These are phyloP conservation scores for Ianthella basta DNA, from an alignment of 37 sponge, comb jelly and placozoan species.

Conservation along the genomic window DNA sequence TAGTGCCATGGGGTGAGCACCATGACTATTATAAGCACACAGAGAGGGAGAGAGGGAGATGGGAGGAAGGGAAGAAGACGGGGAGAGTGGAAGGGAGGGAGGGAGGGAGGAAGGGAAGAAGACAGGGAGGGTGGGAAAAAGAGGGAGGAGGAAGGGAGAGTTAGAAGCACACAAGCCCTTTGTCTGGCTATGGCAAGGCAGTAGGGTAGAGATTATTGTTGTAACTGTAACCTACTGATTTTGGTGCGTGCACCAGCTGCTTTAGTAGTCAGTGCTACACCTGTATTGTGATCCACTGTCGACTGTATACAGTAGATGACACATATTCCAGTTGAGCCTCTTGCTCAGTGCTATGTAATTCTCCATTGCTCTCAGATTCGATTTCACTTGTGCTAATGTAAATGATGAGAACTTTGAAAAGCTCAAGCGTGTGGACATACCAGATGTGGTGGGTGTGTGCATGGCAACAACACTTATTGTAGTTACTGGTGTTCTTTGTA, in stretches of 20 bases:
- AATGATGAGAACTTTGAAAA: constrained; percentile 77
- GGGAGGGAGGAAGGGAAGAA: not conserved
- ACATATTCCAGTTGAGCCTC: too few relatives aligned
- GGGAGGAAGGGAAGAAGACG: not conserved
- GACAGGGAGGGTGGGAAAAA: not conserved
- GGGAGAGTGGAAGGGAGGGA: not conserved
- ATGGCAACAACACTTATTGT: not conserved
- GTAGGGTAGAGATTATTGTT: too few relatives aligned
- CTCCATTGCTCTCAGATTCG: constrained; percentile 38
- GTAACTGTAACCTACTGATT: too few relatives aligned
- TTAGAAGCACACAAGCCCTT: not conserved
- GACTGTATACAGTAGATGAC: too few relatives aligned
- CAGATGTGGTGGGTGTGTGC: constrained; percentile 75
- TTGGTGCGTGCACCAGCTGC: too few relatives aligned
- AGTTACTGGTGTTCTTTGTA: not conserved
- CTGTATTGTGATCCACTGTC: too few relatives aligned
- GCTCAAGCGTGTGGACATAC: constrained; percentile 54
- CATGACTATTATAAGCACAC: not conserved
- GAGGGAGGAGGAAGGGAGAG: not conserved
- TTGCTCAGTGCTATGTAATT: too few relatives aligned
- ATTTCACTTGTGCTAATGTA: constrained; percentile 64
- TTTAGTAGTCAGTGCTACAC: too few relatives aligned
- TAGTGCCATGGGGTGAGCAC: constrained; percentile 69
- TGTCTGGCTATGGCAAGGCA: not conserved
- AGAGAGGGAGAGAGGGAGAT: not conserved